Base-by-base conservation (phyloP, 2,888 invertebrate genomes). In the Halictus ligatus region DNA sequence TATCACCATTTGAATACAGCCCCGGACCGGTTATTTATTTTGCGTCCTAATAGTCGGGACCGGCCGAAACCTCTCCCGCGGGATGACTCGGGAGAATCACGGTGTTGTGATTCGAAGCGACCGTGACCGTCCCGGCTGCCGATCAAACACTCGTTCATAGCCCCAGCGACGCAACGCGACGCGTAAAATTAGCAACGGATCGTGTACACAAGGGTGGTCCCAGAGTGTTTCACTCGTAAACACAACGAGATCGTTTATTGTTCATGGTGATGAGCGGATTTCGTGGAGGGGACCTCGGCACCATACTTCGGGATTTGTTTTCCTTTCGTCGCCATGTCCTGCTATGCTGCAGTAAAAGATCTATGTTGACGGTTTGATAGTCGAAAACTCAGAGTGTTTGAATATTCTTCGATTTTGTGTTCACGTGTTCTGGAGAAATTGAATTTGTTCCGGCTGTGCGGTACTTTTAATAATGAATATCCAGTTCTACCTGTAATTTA, bases 1-100 rank as follows among this genome's bases (percentile, higher is more conserved):
- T 74, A 83, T 74, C 84, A 40, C 15, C 29, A 74, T 83, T 83
- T 77, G 84, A 77, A 84, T 83, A 74, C 67, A 40, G 18, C n/a
- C 54, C 67, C n/a, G 43, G 13, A 74, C 25, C 6, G 77, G 73
- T 83, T 84, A 74, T 83, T 84, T 84, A 77, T 82, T 83, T 74
- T 74, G 15, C 25, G 54, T 40, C 60, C 46, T 83, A 83, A 84
- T 84, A 54, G 76, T 40, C 64, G 73, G 43, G 60, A 50, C 43
- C 50, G 48, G 43, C 15, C 13, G 72, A 21, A 21, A 64, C 54
- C 54, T 35, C 18, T 64, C 35, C 21, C 46, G 46, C 4, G 25
- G 73, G 54, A 76, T 40, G 76, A 77, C 73, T 54, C 13, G 21
- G 21, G 50, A 7, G 43, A 83, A 58, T 46, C 25, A 54, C 43